These are phyloP conservation scores for Hyles vespertilio DNA, from an alignment of 1,140 invertebrate species.

Conservation along the genomic window DNA sequence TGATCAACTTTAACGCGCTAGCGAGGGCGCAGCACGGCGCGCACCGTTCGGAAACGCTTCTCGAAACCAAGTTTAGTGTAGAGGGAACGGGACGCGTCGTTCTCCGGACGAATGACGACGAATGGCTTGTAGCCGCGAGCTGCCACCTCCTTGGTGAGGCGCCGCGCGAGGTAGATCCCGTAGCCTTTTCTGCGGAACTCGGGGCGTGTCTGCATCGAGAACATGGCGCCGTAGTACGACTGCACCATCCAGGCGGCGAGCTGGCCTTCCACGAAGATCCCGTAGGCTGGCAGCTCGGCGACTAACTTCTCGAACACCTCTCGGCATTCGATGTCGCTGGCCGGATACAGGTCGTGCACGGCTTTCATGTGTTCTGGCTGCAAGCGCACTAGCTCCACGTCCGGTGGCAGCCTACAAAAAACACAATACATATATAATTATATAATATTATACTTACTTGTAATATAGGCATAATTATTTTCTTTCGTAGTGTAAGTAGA, in stretches of 20 bases:
- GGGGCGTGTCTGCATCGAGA: constrained; percentile 91
- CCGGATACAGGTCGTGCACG: constrained; percentile 89
- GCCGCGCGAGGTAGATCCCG: constrained; percentile 81
- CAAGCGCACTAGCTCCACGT: constrained; percentile 83
- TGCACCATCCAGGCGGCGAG: constrained; percentile 91
- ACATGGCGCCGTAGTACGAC: constrained; percentile 92
- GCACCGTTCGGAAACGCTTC: constrained; percentile 84
- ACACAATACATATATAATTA: neutral
- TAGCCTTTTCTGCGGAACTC: constrained; percentile 88
- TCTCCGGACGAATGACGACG: constrained; percentile 90
- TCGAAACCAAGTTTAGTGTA: constrained; percentile 88
- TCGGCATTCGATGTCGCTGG: constrained; percentile 89
- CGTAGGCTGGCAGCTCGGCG: constrained; percentile 83
- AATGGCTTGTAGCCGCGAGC: constrained; percentile 87
- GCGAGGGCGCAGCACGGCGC: constrained; percentile 83
- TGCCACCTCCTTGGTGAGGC: constrained; percentile 81
- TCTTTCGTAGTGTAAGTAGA: too few species aligned
- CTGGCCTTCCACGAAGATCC: constrained; percentile 83
- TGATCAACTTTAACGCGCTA: constrained; percentile 62
- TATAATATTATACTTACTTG: neutral
- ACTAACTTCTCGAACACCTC: constrained; percentile 88
- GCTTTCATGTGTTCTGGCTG: constrained; percentile 85
- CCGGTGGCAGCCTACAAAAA: constrained; percentile 74
- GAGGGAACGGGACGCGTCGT: constrained; percentile 86
- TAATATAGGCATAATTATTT: too few species aligned